Evolutionary conservation across 2,797 vertebrate species (phyloP).

Genomic region (Iguana delicatissima): DNA sequence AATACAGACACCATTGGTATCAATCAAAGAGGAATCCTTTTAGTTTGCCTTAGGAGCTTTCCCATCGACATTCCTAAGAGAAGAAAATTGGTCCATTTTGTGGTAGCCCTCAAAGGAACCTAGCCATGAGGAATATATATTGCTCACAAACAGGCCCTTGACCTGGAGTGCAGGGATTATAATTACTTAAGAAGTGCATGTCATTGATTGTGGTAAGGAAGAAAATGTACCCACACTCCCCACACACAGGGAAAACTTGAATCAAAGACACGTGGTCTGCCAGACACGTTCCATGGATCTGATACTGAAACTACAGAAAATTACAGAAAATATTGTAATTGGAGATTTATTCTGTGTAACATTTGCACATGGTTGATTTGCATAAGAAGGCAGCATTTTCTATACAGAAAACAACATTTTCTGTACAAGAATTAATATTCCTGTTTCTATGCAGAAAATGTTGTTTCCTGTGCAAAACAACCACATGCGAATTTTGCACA

Average conservation of each 20-base stretch:
- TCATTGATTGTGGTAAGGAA: background rate
- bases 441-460: no score
- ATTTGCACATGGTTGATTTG: no score
- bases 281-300: background rate
- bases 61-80: background rate
- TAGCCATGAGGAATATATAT: background rate
- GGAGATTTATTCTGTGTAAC: no score
- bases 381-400: no score
- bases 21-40: background rate
- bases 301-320: background rate
- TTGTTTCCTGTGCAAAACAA: no score
- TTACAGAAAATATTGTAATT: no score
- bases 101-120: background rate
- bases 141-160: background rate
- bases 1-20: background rate
- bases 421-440: no score
- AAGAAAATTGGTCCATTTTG: conserved; percentile 1
- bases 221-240: background rate
- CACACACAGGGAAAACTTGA: background rate
- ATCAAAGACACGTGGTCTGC: background rate
- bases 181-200: background rate
- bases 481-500: no score
- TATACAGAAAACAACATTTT: no score
- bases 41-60: background rate
- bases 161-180: background rate